Evolutionary conservation across 2,888 invertebrate genomes (phyloP).

Genomic region (Argynnis bischoffii): DNA sequence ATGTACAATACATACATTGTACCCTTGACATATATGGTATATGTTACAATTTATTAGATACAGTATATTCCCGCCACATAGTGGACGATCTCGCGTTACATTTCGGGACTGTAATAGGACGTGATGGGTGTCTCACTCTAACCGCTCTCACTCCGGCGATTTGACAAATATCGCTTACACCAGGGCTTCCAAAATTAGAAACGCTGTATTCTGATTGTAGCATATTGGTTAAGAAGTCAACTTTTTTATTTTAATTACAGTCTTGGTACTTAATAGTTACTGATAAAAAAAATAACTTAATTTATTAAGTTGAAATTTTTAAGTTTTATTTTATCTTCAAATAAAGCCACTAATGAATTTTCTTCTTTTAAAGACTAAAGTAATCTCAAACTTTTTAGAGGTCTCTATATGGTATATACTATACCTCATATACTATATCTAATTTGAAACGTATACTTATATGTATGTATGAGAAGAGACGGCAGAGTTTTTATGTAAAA

Average conservation of each 20-base stretch:
- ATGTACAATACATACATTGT: too few species aligned
- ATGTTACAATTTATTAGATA: conserved; percentile 16
- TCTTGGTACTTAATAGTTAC: too few species aligned
- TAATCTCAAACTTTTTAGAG: too few species aligned
- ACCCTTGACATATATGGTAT: background rate
- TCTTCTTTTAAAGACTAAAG: too few species aligned
- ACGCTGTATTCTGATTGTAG: background rate
- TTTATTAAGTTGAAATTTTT: too few species aligned
- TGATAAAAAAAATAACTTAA: too few species aligned
- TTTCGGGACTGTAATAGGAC: conserved; percentile 52
- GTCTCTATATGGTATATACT: too few species aligned
- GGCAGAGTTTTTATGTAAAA: background rate
- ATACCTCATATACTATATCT: too few species aligned
- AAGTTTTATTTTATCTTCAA: too few species aligned
- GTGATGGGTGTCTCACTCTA: conserved; percentile 24
- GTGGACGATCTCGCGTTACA: conserved; percentile 49
- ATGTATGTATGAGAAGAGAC: too few species aligned
- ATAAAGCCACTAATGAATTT: too few species aligned
- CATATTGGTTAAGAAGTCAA: background rate
- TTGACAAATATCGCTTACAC: conserved; percentile 57
- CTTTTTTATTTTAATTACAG: background rate
- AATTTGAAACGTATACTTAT: too few species aligned
- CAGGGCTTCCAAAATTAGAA: conserved; percentile 18
- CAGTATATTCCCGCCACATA: conserved; percentile 36
- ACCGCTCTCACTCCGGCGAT: conserved; percentile 39